Evolutionary conservation across 2,113 vertebrate species (phyloP).

Genomic region (Buteo buteo): DNA sequence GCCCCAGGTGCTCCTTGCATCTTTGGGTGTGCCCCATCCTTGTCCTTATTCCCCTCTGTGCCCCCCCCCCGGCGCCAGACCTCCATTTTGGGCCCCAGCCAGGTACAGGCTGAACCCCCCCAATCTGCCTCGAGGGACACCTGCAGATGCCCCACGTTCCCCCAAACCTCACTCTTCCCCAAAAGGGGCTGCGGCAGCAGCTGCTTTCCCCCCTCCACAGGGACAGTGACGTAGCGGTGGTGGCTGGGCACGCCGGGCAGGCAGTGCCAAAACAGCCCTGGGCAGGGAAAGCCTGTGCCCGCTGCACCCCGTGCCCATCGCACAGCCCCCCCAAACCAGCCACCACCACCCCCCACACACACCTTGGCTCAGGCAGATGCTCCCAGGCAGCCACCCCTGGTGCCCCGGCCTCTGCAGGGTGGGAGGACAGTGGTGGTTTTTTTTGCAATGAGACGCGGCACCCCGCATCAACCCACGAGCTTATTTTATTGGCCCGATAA

Average conservation of each 20-base stretch:
- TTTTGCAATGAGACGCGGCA: neutral
- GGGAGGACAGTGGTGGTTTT: neutral
- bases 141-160: rapidly evolving
- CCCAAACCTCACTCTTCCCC: neutral
- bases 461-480: neutral
- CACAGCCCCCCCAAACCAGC: no score
- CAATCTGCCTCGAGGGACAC: neutral
- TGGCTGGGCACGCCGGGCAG: neutral
- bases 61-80: neutral
- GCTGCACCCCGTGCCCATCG: rapidly evolving
- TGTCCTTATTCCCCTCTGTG: neutral
- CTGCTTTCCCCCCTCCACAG: no score
- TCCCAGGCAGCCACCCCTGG: neutral
- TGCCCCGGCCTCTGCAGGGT: rapidly evolving
- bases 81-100: neutral
- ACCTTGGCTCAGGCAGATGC: neutral
- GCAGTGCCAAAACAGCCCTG: neutral
- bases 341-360: neutral
- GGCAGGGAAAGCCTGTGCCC: rapidly evolving
- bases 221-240: rapidly evolving
- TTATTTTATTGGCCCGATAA: conserved; percentile 45
- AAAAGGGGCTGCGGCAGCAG: rapidly evolving
- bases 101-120: no score
- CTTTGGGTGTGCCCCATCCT: neutral
- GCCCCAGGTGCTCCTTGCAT: neutral